phyloP scores from a whole-genome alignment of 2,113 vertebrate genomes.

The Lepisosteus osseus region DNA sequence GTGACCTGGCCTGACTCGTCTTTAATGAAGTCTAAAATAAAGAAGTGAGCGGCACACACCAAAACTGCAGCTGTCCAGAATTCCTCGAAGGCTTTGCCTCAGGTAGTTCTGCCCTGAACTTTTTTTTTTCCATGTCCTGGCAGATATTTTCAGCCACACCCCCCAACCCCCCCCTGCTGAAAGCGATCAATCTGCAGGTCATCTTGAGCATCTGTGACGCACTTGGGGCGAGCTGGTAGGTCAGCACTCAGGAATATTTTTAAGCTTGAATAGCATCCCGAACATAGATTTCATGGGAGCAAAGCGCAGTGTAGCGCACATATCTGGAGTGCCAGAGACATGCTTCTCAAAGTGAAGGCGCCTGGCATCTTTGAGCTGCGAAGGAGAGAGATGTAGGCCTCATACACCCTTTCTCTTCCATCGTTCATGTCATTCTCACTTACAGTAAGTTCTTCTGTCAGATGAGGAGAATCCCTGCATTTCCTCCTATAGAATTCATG shows the following conservation, averaged over 20 bases:
- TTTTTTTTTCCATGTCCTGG: background rate
- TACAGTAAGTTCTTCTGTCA: too few relatives aligned
- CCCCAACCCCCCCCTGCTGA: slow-evolving; percentile 53
- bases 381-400: too few relatives aligned
- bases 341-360: too few relatives aligned
- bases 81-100: background rate
- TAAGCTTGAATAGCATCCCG: slow-evolving; percentile 46
- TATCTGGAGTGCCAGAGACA: slow-evolving; percentile 1
- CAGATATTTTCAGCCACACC: slow-evolving; percentile 2
- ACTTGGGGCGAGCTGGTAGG: slow-evolving; percentile 58
- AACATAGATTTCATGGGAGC: slow-evolving; percentile 48
- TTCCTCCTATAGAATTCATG: too few relatives aligned
- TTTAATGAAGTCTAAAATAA: background rate
- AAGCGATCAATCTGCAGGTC: slow-evolving; percentile 72
- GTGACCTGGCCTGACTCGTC: too few relatives aligned
- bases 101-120: background rate
- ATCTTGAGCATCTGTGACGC: slow-evolving; percentile 64
- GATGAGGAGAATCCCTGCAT: too few relatives aligned
- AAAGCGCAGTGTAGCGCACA: slow-evolving; percentile 32
- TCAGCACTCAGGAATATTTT: slow-evolving; percentile 58
- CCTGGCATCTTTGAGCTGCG: too few relatives aligned
- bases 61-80: background rate
- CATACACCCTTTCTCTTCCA: too few relatives aligned
- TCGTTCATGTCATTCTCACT: too few relatives aligned
- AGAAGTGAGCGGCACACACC: background rate